Conservation (phyloP, 2,797 vertebrate species). For the Falco concolor region DNA sequence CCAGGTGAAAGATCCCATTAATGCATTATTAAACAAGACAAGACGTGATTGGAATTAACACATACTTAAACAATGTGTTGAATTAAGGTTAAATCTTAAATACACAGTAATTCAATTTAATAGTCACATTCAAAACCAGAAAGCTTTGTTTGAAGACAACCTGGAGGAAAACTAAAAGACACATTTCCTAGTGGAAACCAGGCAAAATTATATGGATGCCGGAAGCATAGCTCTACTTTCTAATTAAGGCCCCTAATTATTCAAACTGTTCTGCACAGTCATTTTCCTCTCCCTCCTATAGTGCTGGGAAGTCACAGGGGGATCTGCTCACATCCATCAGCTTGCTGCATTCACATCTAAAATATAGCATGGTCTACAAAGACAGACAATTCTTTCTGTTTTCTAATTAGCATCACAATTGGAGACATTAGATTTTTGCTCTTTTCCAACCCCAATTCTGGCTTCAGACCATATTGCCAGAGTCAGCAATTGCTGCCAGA, state of each 20-base stretch:
- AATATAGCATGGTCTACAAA: not conserved
- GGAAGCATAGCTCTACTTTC: not conserved
- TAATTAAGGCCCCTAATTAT: conserved; percentile 6
- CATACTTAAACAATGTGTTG: not conserved
- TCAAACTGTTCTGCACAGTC: not conserved
- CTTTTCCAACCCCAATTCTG: not conserved
- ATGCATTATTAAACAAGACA: not conserved
- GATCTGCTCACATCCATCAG: not conserved
- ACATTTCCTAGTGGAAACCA: not conserved
- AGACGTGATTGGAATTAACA: not conserved
- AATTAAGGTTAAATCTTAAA: conserved; percentile 12
- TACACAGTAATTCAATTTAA: not conserved
- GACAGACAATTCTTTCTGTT: not conserved
- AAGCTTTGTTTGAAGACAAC: not conserved
- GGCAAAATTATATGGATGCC: not conserved
- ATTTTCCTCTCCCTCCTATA: not conserved
- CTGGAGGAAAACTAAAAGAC: not conserved
- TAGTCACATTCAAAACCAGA: not conserved
- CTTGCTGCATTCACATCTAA: not conserved
- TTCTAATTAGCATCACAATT: not conserved
- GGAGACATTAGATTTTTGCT: not conserved
- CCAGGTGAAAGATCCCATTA: not conserved
- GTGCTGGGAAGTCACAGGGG: not conserved
- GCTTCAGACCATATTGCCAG: not conserved
- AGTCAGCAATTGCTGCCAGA: not conserved